Evolutionary conservation across 2,113 vertebrate species (phyloP), one percentile per base, ranked within the genome.

Genomic region (Crocuta crocuta): DNA sequence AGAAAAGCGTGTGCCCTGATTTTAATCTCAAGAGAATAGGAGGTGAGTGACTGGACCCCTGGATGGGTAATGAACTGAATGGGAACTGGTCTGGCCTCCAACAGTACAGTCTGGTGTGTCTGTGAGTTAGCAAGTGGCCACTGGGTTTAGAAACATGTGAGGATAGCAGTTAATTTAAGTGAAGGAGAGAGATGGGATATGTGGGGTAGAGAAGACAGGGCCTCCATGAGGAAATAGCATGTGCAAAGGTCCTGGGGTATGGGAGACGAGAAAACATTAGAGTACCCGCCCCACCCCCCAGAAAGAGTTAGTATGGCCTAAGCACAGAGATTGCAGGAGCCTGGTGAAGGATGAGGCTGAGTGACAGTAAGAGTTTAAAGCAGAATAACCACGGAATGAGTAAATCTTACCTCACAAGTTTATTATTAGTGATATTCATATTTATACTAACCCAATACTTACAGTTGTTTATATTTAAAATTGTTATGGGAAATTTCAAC

Each of bases 391-490:
- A 48, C 4, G 31, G 48, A 16, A 31, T 35, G 66, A 88, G 45
- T 39, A 84, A n/a, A 66, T 81, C 58, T 66, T 31, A 84, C 35
- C 5, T 82, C 23, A 6, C 13, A 39, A 73, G 61, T 50, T 73
- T 78, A 79, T 35, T 45, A 55, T 12, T 53, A 73, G 35, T 61
- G 43, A 48, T 43, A 65, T 82, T 39, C 86, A 48, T 58, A 85
- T 53, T 73, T 87, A 35, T 19, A 82, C 50, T 86, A 87, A 81
- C 2, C 3, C 28, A 48, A 8, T 9, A 50, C 78, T 92, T 87
- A 89, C 24, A 71, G 35, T 23, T 84, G 87, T 39, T 61, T 92
- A 6, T 19, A 94, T 83, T 78, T 91, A 31, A 63, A 91, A 80
- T 74, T n/a, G 79, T 94, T 80, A 65, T 12, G n/a, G 13, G 61